Conservation (phyloP, 2,888 invertebrate genomes). For the Sarcophaga caerulescens region DNA sequence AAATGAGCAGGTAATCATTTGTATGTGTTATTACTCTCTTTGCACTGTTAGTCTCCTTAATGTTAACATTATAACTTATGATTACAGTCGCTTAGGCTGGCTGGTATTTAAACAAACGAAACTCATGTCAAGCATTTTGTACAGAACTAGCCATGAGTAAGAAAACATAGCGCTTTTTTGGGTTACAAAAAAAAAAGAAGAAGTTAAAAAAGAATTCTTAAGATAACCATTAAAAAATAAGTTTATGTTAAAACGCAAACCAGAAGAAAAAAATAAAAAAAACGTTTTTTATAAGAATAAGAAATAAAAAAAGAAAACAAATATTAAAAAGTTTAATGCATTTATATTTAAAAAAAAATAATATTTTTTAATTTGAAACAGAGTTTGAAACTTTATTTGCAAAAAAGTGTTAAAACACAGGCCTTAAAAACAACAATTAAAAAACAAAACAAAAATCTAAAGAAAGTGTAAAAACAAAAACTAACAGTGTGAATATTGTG, state of each 20-base stretch:
- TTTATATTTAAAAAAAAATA: too few species aligned
- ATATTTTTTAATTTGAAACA: too few species aligned
- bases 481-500: background rate
- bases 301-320: constrained; percentile 1
- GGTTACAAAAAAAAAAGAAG: background rate
- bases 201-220: background rate
- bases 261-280: background rate
- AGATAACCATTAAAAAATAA: constrained; percentile 3
- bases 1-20: constrained; percentile 5
- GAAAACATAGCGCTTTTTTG: constrained; percentile 32
- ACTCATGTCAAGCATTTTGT: constrained; percentile 45
- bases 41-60: constrained; percentile 2
- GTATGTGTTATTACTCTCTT: background rate
- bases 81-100: constrained; percentile 44
- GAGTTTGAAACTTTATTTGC: too few species aligned
- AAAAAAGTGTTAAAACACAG: background rate
- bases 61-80: constrained; percentile 46
- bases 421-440: background rate
- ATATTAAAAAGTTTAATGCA: too few species aligned
- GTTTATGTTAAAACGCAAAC: background rate
- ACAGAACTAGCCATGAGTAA: constrained; percentile 52
- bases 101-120: constrained; percentile 63
- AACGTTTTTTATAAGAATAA: background rate
- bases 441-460: background rate
- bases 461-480: background rate